Base-by-base conservation (phyloP, 2,113 vertebrate species). In the Anolis carolinensis region DNA sequence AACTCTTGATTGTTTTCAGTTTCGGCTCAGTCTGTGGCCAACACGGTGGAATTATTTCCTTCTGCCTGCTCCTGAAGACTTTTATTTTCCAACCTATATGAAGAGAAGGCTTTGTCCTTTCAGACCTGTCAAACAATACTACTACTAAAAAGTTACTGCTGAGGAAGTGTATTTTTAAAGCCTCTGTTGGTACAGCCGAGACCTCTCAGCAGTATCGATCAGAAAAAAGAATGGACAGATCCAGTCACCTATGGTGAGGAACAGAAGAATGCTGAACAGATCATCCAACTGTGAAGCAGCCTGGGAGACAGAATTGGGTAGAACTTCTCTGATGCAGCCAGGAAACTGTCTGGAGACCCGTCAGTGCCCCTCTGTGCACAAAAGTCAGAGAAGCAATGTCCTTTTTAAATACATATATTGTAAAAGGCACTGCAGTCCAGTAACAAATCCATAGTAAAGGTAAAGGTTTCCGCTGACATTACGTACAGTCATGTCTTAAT, bases 41-140 rank as follows among this genome's bases (percentile, higher is more conserved):
- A 39, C 18, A 44, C 23, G 83, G 83, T 13, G 52, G 88, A 39
- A 44, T 78, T 84, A 1, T 87, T 90, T 88, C 27, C 81, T 74
- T 71, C 21, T 6, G 14, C n/a, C 32, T 5, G 3, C 14, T 59
- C 0, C 25, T 1, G 76, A 86, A 84, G 55, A 9, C 79, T 59
- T 84, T 83, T 59, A 11, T 85, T 62, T 76, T 84, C 62, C 9
- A 70, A 34, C 25, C 14, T 81, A 0, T 34, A 48, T 14, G 32
- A 78, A 87, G 25, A 65, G 86, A 18, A 21, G 34, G 71, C 0
- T 27, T 88, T 36, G 74, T 91, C 81, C 79, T 86, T 59, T 86
- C 71, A 30, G 73, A 76, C 20, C 71, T 91, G 86, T 82, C 50
- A 83, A 1, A 67, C 7, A 78, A n/a, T 4, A 59, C 55, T 59